A percentile compares a stretch with the other conserved stretches of the same genome.
Evolutionary conservation across 2,113 vertebrate genomes (phyloP).

Genomic region (Eurypyga helias): DNA sequence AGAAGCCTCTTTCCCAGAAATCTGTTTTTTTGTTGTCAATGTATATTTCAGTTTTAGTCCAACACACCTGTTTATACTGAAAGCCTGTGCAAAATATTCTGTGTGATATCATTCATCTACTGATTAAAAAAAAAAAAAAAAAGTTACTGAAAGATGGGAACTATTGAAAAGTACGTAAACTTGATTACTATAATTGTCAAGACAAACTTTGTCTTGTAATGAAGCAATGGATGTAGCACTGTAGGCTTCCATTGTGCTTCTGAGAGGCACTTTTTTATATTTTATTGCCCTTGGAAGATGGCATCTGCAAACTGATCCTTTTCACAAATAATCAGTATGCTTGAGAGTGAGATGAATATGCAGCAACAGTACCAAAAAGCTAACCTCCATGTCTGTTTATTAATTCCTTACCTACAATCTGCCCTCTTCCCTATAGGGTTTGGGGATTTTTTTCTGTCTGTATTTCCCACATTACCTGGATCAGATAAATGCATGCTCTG

Average conservation of each 20-base stretch:
- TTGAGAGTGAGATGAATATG: background rate
- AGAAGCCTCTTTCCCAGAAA: background rate
- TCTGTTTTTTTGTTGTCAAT: background rate
- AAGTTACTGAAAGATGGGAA: background rate
- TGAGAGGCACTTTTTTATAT: background rate
- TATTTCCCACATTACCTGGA: constrained; percentile 29
- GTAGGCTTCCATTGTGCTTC: background rate
- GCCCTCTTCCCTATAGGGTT: background rate
- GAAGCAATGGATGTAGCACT: background rate
- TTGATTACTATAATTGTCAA: background rate
- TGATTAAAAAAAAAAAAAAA: background rate
- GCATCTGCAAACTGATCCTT: background rate
- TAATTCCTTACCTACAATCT: background rate
- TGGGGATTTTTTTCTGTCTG: background rate
- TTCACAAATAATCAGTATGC: background rate
- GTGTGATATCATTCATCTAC: background rate
- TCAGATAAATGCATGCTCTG: constrained; percentile 56
- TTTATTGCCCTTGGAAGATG: constrained; percentile 7
- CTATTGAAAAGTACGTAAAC: background rate
- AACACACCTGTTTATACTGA: background rate
- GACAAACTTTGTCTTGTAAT: background rate
- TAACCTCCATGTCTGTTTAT: background rate
- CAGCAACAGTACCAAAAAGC: background rate
- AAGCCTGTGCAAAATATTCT: background rate
- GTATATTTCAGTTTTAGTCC: background rate